Percentiles rank a stretch among this genome's conserved stretches.
phyloP scores from a whole-genome alignment of 2,888 invertebrate species.

The Eupithecia subumbrata region DNA sequence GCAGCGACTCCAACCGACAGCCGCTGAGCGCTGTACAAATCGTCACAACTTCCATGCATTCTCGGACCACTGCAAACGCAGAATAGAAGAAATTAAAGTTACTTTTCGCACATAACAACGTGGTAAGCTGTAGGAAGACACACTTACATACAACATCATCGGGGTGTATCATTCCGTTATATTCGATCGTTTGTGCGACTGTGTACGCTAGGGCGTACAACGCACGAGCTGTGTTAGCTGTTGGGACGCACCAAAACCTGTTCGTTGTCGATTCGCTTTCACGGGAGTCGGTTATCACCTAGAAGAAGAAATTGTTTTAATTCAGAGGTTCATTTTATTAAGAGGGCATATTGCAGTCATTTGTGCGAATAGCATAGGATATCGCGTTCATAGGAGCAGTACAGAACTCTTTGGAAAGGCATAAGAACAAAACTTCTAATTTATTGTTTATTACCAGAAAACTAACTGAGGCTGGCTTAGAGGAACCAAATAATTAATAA shows the following conservation, averaged over 20 bases:
- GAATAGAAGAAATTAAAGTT: not conserved
- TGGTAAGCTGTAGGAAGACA: not conserved
- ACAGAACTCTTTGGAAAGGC: too few species aligned
- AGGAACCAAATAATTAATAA: too few species aligned
- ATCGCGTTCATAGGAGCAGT: too few species aligned
- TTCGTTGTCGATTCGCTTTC: conserved; percentile 72
- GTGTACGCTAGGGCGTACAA: conserved; percentile 73
- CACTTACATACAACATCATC: conserved; percentile 86
- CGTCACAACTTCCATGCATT: conserved; percentile 96
- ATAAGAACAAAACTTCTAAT: too few species aligned
- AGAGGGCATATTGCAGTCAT: too few species aligned
- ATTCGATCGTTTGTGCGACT: conserved; percentile 68
- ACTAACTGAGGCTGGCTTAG: too few species aligned
- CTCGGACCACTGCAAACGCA: conserved; percentile 88
- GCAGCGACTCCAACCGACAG: conserved; percentile 91
- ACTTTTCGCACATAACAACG: too few species aligned
- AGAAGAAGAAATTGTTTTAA: not conserved
- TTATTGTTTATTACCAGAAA: too few species aligned
- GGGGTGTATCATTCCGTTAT: conserved; percentile 82
- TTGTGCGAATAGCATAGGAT: too few species aligned
- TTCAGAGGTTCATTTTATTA: not conserved
- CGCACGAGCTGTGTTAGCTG: conserved; percentile 74
- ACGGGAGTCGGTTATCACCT: conserved; percentile 69
- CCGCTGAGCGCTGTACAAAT: conserved; percentile 95
- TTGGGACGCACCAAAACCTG: conserved; percentile 78